phyloP scores from a whole-genome alignment of 2,797 vertebrate genomes.

The Enteromius mattozi region DNA sequence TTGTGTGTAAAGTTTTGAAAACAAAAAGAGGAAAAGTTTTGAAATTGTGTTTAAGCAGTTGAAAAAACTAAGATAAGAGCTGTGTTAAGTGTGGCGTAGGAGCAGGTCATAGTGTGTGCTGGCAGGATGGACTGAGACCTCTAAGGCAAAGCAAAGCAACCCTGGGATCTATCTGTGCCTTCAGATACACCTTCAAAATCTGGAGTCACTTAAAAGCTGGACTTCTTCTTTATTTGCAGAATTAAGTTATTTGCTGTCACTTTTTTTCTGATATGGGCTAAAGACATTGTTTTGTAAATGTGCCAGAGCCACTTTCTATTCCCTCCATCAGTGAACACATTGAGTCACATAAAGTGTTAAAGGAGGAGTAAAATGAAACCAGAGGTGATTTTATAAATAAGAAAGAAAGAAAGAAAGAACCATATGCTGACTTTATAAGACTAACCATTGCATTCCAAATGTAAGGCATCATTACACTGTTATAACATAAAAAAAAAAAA shows the following conservation, averaged over 20 bases:
- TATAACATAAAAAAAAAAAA: not conserved
- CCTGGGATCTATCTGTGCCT: constrained; percentile 61
- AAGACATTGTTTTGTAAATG: constrained; percentile 78
- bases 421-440: not conserved
- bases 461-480: no score
- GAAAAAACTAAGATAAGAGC: not conserved
- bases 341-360: constrained; percentile 29
- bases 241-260: constrained; percentile 79
- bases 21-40: no score
- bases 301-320: constrained; percentile 57
- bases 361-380: not conserved
- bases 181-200: constrained; percentile 72
- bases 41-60: no score
- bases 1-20: no score
- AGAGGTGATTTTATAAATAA: not conserved
- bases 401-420: not conserved
- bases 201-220: constrained; percentile 77
- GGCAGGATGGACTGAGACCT: constrained; percentile 23
- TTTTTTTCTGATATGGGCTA: constrained; percentile 76
- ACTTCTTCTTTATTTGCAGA: constrained; percentile 78
- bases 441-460: not conserved
- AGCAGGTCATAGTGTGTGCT: not conserved
- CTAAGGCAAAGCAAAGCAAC: constrained; percentile 63
- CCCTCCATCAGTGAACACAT: constrained; percentile 12
- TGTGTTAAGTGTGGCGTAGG: not conserved